These are phyloP conservation scores for Drosophila asahinai DNA, from an alignment of 1,140 invertebrate species.

Conservation along the genomic window DNA sequence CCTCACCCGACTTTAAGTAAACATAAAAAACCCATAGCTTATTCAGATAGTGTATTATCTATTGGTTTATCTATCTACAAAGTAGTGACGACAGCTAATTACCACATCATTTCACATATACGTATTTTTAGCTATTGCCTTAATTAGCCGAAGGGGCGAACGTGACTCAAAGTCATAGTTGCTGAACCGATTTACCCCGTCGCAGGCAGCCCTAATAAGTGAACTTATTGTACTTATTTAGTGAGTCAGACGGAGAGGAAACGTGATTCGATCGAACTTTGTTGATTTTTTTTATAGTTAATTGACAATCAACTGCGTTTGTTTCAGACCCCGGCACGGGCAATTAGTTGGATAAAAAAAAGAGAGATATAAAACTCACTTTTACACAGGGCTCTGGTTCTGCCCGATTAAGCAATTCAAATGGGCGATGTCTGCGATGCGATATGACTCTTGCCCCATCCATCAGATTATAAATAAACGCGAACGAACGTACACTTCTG, in stretches of 20 bases:
- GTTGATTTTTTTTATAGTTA: slow-evolving; percentile 38
- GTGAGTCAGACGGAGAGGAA: slow-evolving; percentile 30
- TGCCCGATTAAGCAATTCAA: slow-evolving; percentile 19
- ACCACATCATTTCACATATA: slow-evolving; percentile 47
- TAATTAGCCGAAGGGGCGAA: slow-evolving; percentile 45
- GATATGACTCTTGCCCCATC: slow-evolving; percentile 22
- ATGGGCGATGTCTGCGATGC: slow-evolving; percentile 15
- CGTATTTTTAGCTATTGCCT: slow-evolving; percentile 31
- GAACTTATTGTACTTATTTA: slow-evolving; percentile 13
- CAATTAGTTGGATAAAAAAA: slow-evolving; percentile 15
- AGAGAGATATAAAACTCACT: neutral
- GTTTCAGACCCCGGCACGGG: slow-evolving; percentile 4
- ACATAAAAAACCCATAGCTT: neutral
- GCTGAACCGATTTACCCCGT: slow-evolving; percentile 31
- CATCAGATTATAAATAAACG: slow-evolving; percentile 20
- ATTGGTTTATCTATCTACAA: slow-evolving; percentile 13
- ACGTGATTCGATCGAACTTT: slow-evolving; percentile 28
- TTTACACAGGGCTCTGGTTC: neutral
- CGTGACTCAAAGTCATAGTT: slow-evolving; percentile 50
- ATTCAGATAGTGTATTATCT: slow-evolving; percentile 7
- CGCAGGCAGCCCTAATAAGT: slow-evolving; percentile 13
- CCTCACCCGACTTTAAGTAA: no score
- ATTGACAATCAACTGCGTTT: slow-evolving; percentile 51
- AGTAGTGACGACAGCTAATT: slow-evolving; percentile 44
- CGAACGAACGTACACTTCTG: slow-evolving; percentile 14